phyloP scores from a whole-genome alignment of 2,113 vertebrate genomes.

The Myiozetetes cayanensis region DNA sequence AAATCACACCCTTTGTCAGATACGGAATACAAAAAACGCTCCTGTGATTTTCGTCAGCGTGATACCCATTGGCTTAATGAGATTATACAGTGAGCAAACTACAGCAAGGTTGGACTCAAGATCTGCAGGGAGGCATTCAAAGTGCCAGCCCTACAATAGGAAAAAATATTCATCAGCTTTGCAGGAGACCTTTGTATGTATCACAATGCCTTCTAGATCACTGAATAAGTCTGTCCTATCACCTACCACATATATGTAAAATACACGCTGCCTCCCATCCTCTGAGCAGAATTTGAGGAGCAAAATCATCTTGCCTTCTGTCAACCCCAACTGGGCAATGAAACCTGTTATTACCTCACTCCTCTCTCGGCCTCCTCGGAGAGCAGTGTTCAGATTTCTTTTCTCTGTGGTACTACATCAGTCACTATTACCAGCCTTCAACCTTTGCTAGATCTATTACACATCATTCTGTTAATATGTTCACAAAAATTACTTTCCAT shows the following conservation, averaged over 20 bases:
- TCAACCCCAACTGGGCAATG: not conserved
- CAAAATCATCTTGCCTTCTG: constrained; percentile 8
- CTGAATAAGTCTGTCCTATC: not conserved
- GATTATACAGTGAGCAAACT: not conserved
- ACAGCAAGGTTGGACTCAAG: not conserved
- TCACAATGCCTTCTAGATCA: not conserved
- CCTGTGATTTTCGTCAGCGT: not conserved
- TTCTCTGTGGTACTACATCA: not conserved
- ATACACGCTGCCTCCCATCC: accelerated
- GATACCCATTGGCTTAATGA: not conserved
- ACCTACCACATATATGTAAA: not conserved
- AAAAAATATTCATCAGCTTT: constrained; percentile 10
- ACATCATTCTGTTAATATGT: not conserved
- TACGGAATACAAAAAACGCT: not conserved
- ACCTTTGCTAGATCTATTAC: not conserved
- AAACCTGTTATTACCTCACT: constrained; percentile 9
- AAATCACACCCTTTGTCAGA: not conserved
- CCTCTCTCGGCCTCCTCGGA: not conserved
- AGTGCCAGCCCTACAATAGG: accelerated
- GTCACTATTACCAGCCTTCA: constrained; percentile 1
- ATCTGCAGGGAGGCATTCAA: not conserved
- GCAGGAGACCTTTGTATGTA: not conserved
- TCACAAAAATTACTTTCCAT: constrained; percentile 14
- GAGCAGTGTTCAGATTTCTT: constrained; percentile 13
- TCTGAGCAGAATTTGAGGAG: not conserved